Conservation (phyloP, 2,888 invertebrate species). For the Brenthis daphne region DNA sequence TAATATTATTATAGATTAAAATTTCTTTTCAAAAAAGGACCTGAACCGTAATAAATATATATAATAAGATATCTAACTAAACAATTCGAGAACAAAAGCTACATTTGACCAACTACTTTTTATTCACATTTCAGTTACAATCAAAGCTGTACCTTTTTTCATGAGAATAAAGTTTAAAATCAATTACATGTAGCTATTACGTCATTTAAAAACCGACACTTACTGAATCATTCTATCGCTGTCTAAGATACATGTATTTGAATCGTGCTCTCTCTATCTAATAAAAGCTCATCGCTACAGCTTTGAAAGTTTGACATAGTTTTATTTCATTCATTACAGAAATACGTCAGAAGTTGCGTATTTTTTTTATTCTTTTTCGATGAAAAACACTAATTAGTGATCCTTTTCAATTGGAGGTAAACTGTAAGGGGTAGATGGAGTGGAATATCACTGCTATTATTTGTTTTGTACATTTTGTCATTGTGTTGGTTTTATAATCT, state of each 20-base stretch:
- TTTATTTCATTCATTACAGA: slow-evolving; percentile 29
- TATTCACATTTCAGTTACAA: not conserved
- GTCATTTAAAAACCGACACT: not conserved
- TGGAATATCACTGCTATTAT: slow-evolving; percentile 7
- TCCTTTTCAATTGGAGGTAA: slow-evolving; percentile 8
- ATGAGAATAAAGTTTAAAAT: slow-evolving; percentile 8
- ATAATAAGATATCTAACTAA: slow-evolving; percentile 10
- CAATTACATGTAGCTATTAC: not conserved
- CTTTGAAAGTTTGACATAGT: slow-evolving; percentile 25
- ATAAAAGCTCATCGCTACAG: not conserved
- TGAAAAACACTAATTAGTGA: slow-evolving; percentile 29
- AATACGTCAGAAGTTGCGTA: slow-evolving; percentile 13
- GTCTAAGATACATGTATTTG: slow-evolving; percentile 1
- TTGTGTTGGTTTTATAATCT: not conserved
- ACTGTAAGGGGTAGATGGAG: slow-evolving; percentile 4
- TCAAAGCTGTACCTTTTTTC: not conserved
- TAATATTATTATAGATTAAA: too few relatives aligned
- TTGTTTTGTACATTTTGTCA: not conserved
- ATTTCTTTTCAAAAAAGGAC: too few relatives aligned
- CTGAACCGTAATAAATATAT: too few relatives aligned
- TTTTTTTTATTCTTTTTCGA: slow-evolving; percentile 21
- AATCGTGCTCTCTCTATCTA: slow-evolving; percentile 28
- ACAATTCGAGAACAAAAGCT: not conserved
- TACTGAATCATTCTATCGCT: slow-evolving; percentile 1
- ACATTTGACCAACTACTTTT: slow-evolving; percentile 3